Evolutionary conservation across 2,113 vertebrate species (phyloP).

Genomic region (Aegotheles bennettii): DNA sequence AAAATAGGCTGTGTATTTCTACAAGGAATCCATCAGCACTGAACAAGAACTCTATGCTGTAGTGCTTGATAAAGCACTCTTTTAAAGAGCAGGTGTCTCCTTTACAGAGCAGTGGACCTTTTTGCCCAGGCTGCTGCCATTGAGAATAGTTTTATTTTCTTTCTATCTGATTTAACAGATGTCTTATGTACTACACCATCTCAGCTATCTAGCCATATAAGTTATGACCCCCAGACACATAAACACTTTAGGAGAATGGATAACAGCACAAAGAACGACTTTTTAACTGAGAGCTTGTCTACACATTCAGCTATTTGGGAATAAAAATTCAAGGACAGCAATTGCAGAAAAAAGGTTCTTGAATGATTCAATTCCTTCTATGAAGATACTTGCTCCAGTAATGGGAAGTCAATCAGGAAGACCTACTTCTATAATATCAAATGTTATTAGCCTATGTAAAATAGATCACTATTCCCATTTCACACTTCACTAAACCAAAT

Average conservation of each 20-base stretch:
- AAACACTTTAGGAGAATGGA: conserved; percentile 16
- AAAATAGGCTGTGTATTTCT: background rate
- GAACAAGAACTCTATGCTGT: background rate
- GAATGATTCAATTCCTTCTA: background rate
- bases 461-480: background rate
- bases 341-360: background rate
- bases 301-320: background rate
- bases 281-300: conserved; percentile 25
- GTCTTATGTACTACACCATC: conserved; percentile 6
- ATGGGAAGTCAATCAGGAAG: background rate
- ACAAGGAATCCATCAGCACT: background rate
- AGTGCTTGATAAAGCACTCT: background rate
- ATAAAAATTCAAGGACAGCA: conserved; percentile 34
- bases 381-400: background rate
- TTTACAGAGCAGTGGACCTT: background rate
- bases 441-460: background rate
- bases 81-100: background rate
- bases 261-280: background rate
- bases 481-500: background rate
- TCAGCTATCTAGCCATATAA: background rate
- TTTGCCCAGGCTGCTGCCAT: background rate
- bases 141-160: conserved; percentile 24
- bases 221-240: conserved; percentile 3
- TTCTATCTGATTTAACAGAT: conserved; percentile 35
- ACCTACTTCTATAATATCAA: background rate